Conservation (phyloP, 2,113 vertebrate species). For the Oncorhynchus keta region DNA sequence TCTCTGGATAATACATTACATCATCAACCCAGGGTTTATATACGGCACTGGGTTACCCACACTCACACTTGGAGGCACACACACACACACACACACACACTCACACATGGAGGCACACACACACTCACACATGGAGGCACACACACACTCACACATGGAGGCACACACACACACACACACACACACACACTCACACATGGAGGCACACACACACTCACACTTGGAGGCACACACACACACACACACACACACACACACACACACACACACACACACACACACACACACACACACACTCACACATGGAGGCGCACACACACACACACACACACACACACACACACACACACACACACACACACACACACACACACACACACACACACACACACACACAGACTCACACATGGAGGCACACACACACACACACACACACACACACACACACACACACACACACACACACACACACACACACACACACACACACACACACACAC, state of each 20-base stretch:
- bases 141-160: neutral
- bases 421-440: too few species aligned
- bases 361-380: neutral
- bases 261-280: too few species aligned
- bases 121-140: neutral
- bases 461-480: too few species aligned
- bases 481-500: too few species aligned
- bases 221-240: neutral
- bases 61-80: neutral
- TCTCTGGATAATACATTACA: too few species aligned
- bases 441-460: too few species aligned
- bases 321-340: neutral
- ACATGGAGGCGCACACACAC: neutral
- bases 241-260: too few species aligned
- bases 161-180: too few species aligned
- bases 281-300: too few species aligned
- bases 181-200: neutral
- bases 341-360: neutral
- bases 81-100: neutral
- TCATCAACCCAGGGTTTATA: too few species aligned
- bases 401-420: neutral
- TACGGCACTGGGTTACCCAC: too few species aligned
- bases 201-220: neutral
- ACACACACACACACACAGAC: neutral
- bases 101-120: neutral